These are phyloP conservation scores for Cirrhinus mrigala DNA, from an alignment of 2,797 vertebrate genomes.

Conservation along the genomic window DNA sequence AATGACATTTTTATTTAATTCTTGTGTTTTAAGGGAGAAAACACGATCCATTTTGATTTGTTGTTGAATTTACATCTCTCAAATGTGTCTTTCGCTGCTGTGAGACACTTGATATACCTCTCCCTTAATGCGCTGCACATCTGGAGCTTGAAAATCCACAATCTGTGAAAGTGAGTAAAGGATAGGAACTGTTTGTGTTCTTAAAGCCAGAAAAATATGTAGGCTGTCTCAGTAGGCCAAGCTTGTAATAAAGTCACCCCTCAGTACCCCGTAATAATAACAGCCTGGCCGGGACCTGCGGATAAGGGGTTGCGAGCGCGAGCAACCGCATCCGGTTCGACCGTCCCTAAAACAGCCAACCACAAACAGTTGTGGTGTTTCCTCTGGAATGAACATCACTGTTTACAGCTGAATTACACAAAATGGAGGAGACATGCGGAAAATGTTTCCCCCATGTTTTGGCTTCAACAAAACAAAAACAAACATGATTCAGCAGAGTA, in stretches of 20 bases:
- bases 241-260: conserved; percentile 75
- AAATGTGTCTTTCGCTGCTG: neutral
- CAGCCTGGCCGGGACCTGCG: conserved; percentile 71
- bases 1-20: neutral
- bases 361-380: conserved; percentile 61
- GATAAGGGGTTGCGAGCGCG: conserved; percentile 70
- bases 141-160: conserved; percentile 59
- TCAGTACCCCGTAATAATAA: conserved; percentile 75
- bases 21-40: neutral
- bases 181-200: conserved; percentile 64
- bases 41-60: neutral
- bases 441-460: conserved; percentile 23
- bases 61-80: neutral
- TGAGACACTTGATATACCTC: neutral
- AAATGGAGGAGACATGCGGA: conserved; percentile 44
- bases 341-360: conserved; percentile 67
- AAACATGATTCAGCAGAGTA: neutral
- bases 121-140: conserved; percentile 57
- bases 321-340: conserved; percentile 69
- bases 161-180: conserved; percentile 50
- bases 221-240: conserved; percentile 61
- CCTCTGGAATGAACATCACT: conserved; percentile 54
- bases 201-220: conserved; percentile 62
- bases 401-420: conserved; percentile 56
- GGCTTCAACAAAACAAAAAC: neutral